Base-by-base conservation (phyloP, 2,797 vertebrate species). In the Ambastaia sidthimunki region DNA sequence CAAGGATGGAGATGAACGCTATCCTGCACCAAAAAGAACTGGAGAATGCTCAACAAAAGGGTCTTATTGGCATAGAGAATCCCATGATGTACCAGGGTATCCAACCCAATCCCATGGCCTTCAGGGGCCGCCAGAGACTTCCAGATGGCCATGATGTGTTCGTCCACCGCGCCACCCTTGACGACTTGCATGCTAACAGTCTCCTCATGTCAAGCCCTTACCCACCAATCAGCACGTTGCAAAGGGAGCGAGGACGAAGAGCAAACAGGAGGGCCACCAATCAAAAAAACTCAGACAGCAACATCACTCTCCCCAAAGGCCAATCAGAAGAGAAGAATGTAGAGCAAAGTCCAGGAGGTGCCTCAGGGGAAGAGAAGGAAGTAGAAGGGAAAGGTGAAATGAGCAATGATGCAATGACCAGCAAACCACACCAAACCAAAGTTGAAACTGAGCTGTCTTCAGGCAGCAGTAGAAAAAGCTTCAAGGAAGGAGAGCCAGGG, bases 1-100 rank as follows among this genome's bases (percentile, higher is more conserved):
- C 81, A 76, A 95, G 97, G 88, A 96, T 99, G 96, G 97, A 99
- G 91, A 98, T 98, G 95, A 97, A 94, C 34, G 94, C 96, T 84
- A 95, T 98, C 88, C 93, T 97, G 84, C 97, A 98, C 85, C 96
- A 98, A 88, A 97, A 97, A 83, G 96, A 96, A 85, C 90, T 97
- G 86, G 97, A 98, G 86, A 97, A 96, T 44, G 93, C 95, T 44
- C 96, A 97, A 68, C 93, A 95, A 78, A 96, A 96, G 88, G 94
- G 95, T 16, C 91, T 96, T 0, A 87, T 95, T 79, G 92, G 94
- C 55, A 91, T 96, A 1, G 96, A 96, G 23, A 89, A 93, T 11
- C 93, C 95, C 5, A 92, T 96, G 88, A 89, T 96, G 15, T 98
- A 95, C 85, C 90, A 93, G 37, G 85, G 90, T 11, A 85, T 93